Evolutionary conservation across 1,140 invertebrate species (phyloP).

Genomic region (Tetramorium alpestre): DNA sequence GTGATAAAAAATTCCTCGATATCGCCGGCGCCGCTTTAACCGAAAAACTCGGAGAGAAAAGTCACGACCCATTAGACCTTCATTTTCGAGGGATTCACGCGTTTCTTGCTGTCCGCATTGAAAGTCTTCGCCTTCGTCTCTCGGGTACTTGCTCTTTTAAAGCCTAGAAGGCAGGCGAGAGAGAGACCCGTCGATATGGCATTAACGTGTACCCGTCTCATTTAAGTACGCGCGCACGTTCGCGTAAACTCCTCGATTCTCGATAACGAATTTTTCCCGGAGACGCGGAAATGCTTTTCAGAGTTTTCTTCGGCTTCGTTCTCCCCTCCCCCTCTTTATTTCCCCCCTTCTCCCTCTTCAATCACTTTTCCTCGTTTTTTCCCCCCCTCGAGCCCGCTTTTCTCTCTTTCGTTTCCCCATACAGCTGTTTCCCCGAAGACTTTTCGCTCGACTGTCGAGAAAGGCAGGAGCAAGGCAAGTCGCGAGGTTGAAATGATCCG

Average conservation of each 20-base stretch:
- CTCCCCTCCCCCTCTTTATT: background rate
- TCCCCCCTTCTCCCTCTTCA: background rate
- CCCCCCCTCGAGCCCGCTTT: background rate
- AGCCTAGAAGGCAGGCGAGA: slow-evolving; percentile 3
- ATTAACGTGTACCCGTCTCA: slow-evolving; percentile 73
- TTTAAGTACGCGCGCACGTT: slow-evolving; percentile 76
- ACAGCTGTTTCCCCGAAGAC: slow-evolving; percentile 63
- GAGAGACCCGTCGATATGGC: slow-evolving; percentile 46
- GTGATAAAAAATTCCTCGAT: background rate
- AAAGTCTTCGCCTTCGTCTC: slow-evolving; percentile 16
- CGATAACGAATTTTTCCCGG: slow-evolving; percentile 78
- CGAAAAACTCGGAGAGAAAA: slow-evolving; percentile 38
- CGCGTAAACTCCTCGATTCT: slow-evolving; percentile 75
- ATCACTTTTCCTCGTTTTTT: slow-evolving; percentile 24
- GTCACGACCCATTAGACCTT: slow-evolving; percentile 49
- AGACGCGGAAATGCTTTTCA: slow-evolving; percentile 76
- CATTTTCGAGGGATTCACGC: slow-evolving; percentile 37
- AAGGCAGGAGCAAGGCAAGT: slow-evolving; percentile 16
- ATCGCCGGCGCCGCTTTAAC: background rate
- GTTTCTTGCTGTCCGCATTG: slow-evolving; percentile 20
- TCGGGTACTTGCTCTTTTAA: slow-evolving; percentile 20
- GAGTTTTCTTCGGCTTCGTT: slow-evolving; percentile 63
- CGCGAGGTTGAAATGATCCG: slow-evolving; percentile 37
- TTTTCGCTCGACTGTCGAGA: slow-evolving; percentile 48
- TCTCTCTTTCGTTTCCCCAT: slow-evolving; percentile 23